phyloP scores from a whole-genome alignment of 2,888 invertebrate species.

The Ormyrus nitidulus region DNA sequence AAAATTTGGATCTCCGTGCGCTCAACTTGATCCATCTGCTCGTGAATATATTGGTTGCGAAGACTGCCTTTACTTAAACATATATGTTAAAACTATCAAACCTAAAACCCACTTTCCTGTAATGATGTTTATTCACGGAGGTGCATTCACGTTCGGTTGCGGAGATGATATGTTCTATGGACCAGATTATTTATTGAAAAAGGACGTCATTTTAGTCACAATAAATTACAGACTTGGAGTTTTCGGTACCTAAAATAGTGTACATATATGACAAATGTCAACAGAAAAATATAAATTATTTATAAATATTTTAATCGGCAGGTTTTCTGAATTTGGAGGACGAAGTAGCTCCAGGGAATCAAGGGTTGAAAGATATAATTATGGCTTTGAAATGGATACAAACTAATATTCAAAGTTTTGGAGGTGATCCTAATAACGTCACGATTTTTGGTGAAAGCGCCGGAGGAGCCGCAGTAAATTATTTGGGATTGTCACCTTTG shows the following conservation, averaged over 20 bases:
- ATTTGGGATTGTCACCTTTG: conserved; percentile 47
- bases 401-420: conserved; percentile 49
- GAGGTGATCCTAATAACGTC: conserved; percentile 53
- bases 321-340: conserved; percentile 67
- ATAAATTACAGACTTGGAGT: conserved; percentile 61
- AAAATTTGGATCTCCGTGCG: conserved; percentile 58
- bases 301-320: conserved; percentile 26
- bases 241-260: conserved; percentile 52
- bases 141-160: conserved; percentile 54
- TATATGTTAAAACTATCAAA: conserved; percentile 45
- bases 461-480: conserved; percentile 53
- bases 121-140: conserved; percentile 62
- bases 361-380: conserved; percentile 55
- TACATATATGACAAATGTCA: no score
- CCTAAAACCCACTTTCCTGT: conserved; percentile 32
- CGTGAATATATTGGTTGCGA: conserved; percentile 32
- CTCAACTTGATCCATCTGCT: conserved; percentile 56
- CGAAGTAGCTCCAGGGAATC: conserved; percentile 59
- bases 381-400: conserved; percentile 53
- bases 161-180: conserved; percentile 59
- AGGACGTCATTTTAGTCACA: conserved; percentile 59
- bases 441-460: conserved; percentile 56
- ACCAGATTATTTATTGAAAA: conserved; percentile 60
- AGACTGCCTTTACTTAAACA: conserved; percentile 59
- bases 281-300: no score